A percentile compares a stretch with the other conserved stretches of the same genome.
These are phyloP conservation scores for Glaucidium brasilianum DNA, from an alignment of 2,113 vertebrate genomes.

Conservation along the genomic window DNA sequence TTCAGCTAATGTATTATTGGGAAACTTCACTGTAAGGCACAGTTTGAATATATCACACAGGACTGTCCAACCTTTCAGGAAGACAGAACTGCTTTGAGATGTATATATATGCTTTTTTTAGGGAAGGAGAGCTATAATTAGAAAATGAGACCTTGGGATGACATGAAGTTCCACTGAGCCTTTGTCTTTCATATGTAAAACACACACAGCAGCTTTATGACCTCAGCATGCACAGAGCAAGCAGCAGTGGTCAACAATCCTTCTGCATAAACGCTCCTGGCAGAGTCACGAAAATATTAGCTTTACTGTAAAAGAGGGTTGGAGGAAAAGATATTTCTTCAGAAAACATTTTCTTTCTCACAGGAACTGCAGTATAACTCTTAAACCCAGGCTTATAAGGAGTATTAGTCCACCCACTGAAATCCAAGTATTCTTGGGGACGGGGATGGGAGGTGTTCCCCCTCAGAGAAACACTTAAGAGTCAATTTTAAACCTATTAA, in stretches of 20 bases:
- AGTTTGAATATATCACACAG: background rate
- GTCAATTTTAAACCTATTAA: background rate
- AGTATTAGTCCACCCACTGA: background rate
- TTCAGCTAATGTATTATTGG: background rate
- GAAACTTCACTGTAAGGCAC: background rate
- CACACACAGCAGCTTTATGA: background rate
- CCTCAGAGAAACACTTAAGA: background rate
- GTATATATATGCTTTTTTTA: background rate
- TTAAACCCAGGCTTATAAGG: background rate
- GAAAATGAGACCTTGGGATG: background rate
- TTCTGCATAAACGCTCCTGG: background rate
- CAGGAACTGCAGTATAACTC: background rate
- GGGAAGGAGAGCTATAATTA: background rate
- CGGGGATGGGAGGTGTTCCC: background rate
- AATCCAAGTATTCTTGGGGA: background rate
- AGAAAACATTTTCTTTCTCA: background rate
- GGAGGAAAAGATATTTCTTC: background rate
- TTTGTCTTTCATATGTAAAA: background rate
- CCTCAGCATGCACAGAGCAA: accelerated
- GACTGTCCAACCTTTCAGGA: background rate
- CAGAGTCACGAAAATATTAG: accelerated
- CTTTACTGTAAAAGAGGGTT: background rate
- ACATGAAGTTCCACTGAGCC: background rate
- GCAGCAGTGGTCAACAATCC: accelerated
- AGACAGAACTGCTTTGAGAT: background rate